These are phyloP conservation scores for Heliothis subflexa DNA, from an alignment of 1,140 invertebrate genomes.

Conservation along the genomic window DNA sequence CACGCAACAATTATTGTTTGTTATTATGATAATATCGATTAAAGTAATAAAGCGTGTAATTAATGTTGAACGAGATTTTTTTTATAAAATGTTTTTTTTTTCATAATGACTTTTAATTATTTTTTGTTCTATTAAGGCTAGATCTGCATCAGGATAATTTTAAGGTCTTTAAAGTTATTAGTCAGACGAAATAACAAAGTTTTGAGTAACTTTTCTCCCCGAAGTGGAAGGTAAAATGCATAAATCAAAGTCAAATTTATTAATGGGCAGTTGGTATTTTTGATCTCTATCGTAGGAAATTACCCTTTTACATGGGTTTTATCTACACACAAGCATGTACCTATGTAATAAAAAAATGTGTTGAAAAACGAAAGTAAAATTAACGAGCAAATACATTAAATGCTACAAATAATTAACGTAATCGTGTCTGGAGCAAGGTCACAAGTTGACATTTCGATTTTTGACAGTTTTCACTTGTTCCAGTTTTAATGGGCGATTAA, in stretches of 20 bases:
- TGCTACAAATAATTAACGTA: slow-evolving; percentile 70
- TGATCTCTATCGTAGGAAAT: background rate
- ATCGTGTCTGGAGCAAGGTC: slow-evolving; percentile 73
- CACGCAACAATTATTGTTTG: slow-evolving; percentile 31
- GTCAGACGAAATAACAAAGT: background rate
- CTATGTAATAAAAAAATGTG: slow-evolving; percentile 17
- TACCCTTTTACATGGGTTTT: slow-evolving; percentile 15
- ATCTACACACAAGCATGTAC: slow-evolving; percentile 9
- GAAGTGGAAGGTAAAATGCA: background rate
- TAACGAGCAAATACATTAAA: slow-evolving; percentile 46
- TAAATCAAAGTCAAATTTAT: background rate
- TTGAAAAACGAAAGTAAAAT: slow-evolving; percentile 53
- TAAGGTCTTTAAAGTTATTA: slow-evolving; percentile 12
- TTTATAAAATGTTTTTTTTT: slow-evolving; percentile 29
- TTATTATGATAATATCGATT: slow-evolving; percentile 32
- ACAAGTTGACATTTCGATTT: slow-evolving; percentile 74
- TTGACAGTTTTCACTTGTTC: slow-evolving; percentile 72
- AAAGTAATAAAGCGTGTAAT: slow-evolving; percentile 45
- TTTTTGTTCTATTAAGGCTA: slow-evolving; percentile 13
- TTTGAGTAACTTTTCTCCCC: background rate
- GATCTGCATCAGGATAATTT: slow-evolving; percentile 25
- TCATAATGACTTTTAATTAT: slow-evolving; percentile 12
- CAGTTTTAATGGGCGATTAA: slow-evolving; percentile 69
- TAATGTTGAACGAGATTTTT: slow-evolving; percentile 26
- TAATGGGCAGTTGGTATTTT: background rate